Percentiles rank a stretch among this genome's conserved stretches.
phyloP scores from a whole-genome alignment of 2,797 vertebrate species.

The Crocidura indochinensis region DNA sequence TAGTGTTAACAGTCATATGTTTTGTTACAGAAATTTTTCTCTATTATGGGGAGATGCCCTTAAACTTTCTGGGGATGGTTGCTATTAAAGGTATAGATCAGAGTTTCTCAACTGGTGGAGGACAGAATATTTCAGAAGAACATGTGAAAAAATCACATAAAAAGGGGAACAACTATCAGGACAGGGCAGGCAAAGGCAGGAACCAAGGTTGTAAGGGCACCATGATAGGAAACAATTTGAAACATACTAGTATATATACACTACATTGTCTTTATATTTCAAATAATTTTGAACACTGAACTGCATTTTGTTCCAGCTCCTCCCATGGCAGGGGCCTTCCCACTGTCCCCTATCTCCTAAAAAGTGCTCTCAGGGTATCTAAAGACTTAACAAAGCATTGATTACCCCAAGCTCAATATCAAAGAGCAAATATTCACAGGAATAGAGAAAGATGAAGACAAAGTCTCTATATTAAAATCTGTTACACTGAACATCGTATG shows the following conservation, averaged over 20 bases:
- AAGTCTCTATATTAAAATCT: slow-evolving; percentile 53
- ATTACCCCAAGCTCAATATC: neutral
- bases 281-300: slow-evolving; percentile 44
- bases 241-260: neutral
- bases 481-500: no score
- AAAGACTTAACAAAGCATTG: neutral
- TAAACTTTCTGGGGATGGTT: neutral
- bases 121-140: no score
- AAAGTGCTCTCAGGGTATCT: neutral
- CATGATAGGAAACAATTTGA: no score
- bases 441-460: neutral
- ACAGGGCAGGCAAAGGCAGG: no score
- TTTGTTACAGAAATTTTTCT: slow-evolving; percentile 49
- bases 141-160: no score
- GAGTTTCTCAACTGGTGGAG: no score
- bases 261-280: neutral
- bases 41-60: neutral
- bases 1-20: slow-evolving; percentile 18
- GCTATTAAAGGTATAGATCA: neutral
- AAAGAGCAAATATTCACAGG: slow-evolving; percentile 43
- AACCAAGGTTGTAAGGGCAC: no score
- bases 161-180: no score
- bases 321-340: neutral
- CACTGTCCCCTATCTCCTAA: neutral
- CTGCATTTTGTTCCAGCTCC: neutral